Percentiles rank a stretch among this genome's conserved stretches.
phyloP scores from a whole-genome alignment of 1,140 invertebrate species.

The Phenacoccus solenopsis region DNA sequence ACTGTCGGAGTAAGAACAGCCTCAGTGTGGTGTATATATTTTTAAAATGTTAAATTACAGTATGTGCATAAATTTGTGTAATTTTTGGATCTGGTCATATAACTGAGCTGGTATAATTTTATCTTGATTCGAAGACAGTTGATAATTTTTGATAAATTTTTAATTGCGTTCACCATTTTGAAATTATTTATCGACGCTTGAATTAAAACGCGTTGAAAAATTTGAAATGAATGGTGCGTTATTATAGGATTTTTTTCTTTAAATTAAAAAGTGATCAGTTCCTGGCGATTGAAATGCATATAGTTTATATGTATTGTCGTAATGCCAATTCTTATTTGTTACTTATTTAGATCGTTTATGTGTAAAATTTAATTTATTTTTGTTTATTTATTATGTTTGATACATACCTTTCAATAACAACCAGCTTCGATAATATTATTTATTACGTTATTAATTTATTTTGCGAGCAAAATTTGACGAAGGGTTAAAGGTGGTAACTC shows the following conservation, averaged over 20 bases:
- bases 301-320: background rate
- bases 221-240: no score
- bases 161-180: no score
- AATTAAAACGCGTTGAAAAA: no score
- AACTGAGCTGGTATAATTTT: conserved; percentile 8
- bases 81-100: conserved; percentile 11
- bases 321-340: background rate
- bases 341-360: background rate
- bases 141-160: no score
- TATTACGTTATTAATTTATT: background rate
- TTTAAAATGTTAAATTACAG: conserved; percentile 8
- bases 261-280: background rate
- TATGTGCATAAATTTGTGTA: background rate
- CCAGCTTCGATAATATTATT: no score
- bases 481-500: no score
- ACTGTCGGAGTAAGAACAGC: conserved; percentile 13
- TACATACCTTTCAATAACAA: background rate
- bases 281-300: background rate
- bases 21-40: conserved; percentile 14
- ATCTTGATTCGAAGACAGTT: no score
- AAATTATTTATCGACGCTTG: no score
- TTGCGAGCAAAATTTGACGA: background rate
- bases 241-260: background rate
- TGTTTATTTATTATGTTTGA: background rate
- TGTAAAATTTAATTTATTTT: background rate